Percentiles rank a stretch among this genome's conserved stretches.
Evolutionary conservation across 2,888 invertebrate genomes (phyloP).

Genomic region (Allolobophora icterica): DNA sequence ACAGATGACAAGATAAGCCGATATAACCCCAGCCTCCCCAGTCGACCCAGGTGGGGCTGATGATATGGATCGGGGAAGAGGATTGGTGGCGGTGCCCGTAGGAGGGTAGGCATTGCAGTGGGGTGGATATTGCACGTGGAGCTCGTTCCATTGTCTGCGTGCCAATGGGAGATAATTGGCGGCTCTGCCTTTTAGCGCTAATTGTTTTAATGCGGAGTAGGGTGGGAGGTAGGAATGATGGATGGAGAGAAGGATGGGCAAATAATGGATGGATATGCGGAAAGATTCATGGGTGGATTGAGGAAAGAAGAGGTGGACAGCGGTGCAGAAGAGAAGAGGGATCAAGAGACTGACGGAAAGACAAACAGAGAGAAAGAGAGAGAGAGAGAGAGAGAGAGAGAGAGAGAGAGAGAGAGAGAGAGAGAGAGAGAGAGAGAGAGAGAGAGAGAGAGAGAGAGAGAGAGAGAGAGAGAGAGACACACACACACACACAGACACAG

Average conservation of each 20-base stretch:
- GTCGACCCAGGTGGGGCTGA: not conserved
- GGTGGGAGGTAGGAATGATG: not conserved
- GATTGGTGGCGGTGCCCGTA: not conserved
- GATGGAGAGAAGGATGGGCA: not conserved
- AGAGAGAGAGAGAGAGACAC: not conserved
- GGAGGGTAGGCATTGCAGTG: not conserved
- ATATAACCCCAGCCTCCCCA: not conserved
- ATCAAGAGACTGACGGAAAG: not conserved
- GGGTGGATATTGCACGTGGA: not conserved
- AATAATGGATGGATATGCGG: not conserved
- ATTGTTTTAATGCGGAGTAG: not conserved
- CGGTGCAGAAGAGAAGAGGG: not conserved
- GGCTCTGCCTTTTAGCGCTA: constrained; percentile 6
- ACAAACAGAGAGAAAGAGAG: not conserved
- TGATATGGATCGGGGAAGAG: not conserved
- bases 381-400: not conserved
- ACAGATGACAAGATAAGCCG: constrained; percentile 23
- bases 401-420: not conserved
- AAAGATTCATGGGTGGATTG: not conserved
- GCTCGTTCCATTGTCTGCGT: not conserved
- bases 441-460: not conserved
- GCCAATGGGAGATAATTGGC: constrained; percentile 17
- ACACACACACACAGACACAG: not conserved
- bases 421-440: not conserved
- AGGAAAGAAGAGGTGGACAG: not conserved